These are phyloP conservation scores for Orcinus orca DNA, from an alignment of 2,113 vertebrate genomes.

Conservation along the genomic window DNA sequence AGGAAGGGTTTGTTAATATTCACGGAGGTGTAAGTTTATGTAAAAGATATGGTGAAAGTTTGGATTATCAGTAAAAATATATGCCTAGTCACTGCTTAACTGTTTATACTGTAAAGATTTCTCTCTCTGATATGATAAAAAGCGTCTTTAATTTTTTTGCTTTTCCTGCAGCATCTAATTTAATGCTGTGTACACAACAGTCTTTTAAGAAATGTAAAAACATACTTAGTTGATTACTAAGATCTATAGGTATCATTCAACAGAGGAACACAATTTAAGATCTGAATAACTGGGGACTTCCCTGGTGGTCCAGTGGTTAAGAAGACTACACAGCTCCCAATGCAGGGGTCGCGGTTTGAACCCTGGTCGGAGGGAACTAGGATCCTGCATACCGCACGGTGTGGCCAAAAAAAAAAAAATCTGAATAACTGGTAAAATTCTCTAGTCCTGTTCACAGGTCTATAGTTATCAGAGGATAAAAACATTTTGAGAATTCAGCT, in stretches of 20 bases:
- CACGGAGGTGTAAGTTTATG: background rate
- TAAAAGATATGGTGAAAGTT: background rate
- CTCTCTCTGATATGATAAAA: background rate
- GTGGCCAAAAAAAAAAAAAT: background rate
- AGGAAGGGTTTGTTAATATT: conserved; percentile 11
- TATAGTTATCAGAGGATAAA: background rate
- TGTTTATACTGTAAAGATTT: background rate
- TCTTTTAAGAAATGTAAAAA: background rate
- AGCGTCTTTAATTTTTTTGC: background rate
- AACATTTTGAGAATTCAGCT: conserved; percentile 3
- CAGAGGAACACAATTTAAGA: background rate
- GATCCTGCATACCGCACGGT: background rate
- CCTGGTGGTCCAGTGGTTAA: background rate
- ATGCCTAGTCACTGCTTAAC: background rate
- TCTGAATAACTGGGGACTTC: background rate
- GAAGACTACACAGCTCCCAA: background rate
- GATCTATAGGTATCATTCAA: background rate
- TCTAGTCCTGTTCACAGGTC: background rate
- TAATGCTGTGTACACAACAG: background rate
- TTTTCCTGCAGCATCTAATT: background rate
- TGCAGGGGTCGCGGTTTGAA: background rate
- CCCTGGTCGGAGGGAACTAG: background rate
- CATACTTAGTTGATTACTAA: background rate
- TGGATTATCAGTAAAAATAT: background rate
- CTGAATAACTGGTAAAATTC: background rate